Base-by-base conservation (phyloP, 2,888 invertebrate genomes). In the Caenorhabditis doughertyi region DNA sequence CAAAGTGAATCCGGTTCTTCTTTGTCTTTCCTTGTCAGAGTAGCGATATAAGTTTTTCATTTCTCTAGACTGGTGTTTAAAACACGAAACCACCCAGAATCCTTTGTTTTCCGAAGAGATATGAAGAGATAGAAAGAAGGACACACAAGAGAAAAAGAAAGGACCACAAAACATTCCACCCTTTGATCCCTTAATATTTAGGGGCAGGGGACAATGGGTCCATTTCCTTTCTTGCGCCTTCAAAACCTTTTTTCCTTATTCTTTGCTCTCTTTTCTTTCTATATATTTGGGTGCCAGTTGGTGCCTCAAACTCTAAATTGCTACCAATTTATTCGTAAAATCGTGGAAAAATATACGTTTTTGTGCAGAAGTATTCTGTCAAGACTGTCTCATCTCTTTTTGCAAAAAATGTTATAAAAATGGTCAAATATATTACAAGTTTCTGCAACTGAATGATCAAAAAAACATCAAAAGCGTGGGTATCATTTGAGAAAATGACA, bases 81-180 rank as follows among this genome's bases (percentile, higher is more conserved):
- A 23, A 62, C 3, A 5, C n/a, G n/a, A 44, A 44, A 62, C 47
- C 29, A 49, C 47, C 64, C 32, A 16, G 44, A 27, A 13, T 29
- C 16, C 32, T 47, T 64, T 44, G 44, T 62, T 60, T n/a, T 64
- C 32, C 32, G 13, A 32, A 47, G 8, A 18, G 44, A 47, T 47
- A 47, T 18, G 7, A 13, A 47, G 44, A 47, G 44, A 47, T 47
- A 47, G 64, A 21, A 16, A 21, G 32, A 21, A 64, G 27, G 42
- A 27, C 1, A 35, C 18, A 58, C 18, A 27, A 44, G 18, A 58
- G 32, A 53, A 58, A 51, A 32, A 9, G 27, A 62, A 51, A 51
- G 65, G 74, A 74, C 74, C 65, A 74, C 47, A 74, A 65, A 74
- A 58, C 74, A 74, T 74, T 67, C 56, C 67, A 74, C 58, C 49